phyloP scores from a whole-genome alignment of 2,888 invertebrate genomes.

The Trachelus troglodyta region DNA sequence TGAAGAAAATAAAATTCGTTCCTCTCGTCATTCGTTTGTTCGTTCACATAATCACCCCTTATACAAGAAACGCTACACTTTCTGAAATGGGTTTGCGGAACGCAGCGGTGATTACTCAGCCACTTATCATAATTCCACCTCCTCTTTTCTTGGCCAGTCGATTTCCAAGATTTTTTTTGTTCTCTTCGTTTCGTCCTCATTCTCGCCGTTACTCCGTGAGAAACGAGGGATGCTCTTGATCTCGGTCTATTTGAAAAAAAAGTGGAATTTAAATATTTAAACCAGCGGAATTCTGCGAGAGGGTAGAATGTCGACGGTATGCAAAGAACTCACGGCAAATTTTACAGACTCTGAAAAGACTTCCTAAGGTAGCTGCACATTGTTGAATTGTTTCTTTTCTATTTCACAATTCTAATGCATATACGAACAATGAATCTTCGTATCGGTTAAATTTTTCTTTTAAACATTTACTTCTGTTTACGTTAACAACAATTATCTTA shows the following conservation, averaged over 20 bases:
- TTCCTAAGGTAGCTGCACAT: no score
- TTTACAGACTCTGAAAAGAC: slow-evolving; percentile 38
- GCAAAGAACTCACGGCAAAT: slow-evolving; percentile 50
- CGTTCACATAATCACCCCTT: background rate
- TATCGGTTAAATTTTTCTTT: no score
- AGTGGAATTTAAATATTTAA: slow-evolving; percentile 55
- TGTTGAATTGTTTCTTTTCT: no score
- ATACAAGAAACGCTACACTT: slow-evolving; percentile 2
- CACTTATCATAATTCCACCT: slow-evolving; percentile 37
- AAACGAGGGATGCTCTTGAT: background rate
- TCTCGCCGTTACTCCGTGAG: background rate
- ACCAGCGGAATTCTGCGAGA: slow-evolving; percentile 17
- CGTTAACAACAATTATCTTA: no score
- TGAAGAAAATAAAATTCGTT: background rate
- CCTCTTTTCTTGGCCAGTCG: slow-evolving; percentile 13
- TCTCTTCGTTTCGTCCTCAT: background rate
- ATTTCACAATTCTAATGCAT: no score
- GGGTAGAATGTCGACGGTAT: slow-evolving; percentile 38
- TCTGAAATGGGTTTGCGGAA: slow-evolving; percentile 16
- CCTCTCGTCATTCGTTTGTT: slow-evolving; percentile 15
- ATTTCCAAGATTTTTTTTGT: slow-evolving; percentile 18
- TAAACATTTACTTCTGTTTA: no score
- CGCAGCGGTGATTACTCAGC: slow-evolving; percentile 32
- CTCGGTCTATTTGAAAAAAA: slow-evolving; percentile 39
- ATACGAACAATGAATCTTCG: no score